phyloP scores from a whole-genome alignment of 1,140 invertebrate genomes.

The Conus betulinus region DNA sequence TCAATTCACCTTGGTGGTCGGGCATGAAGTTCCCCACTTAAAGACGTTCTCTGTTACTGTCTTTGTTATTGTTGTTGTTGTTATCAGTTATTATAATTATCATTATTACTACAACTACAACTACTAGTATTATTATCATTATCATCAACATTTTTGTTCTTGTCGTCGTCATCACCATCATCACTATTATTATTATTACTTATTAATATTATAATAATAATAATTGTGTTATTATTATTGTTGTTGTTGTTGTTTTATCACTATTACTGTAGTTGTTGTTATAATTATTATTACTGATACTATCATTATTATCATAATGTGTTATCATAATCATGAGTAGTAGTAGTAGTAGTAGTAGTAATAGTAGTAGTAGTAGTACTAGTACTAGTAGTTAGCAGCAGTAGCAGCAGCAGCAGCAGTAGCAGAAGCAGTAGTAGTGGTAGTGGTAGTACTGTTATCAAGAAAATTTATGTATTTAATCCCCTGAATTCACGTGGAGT shows the following conservation, averaged over 20 bases:
- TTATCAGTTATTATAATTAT: background rate
- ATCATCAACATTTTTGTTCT: background rate
- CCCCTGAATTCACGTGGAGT: no score
- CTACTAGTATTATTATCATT: background rate
- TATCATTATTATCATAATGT: background rate
- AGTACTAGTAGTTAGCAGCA: no score
- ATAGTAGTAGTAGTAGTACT: no score
- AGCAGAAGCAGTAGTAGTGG: background rate
- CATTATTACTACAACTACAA: background rate
- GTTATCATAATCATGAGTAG: background rate
- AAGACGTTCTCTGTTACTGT: background rate
- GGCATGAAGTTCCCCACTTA: no score
- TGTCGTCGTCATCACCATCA: background rate
- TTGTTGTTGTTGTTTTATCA: no score
- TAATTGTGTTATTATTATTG: no score
- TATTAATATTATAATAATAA: no score
- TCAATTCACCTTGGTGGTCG: background rate
- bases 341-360: no score
- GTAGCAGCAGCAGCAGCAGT: no score
- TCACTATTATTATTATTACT: background rate
- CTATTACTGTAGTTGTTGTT: background rate
- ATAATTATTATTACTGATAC: background rate
- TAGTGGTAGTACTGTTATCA: no score
- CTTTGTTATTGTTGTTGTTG: background rate
- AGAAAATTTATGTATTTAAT: no score